A percentile compares a stretch with the other conserved stretches of the same genome.
These are phyloP conservation scores for Antechinus flavipes DNA, from an alignment of 2,113 vertebrate species.

Conservation along the genomic window DNA sequence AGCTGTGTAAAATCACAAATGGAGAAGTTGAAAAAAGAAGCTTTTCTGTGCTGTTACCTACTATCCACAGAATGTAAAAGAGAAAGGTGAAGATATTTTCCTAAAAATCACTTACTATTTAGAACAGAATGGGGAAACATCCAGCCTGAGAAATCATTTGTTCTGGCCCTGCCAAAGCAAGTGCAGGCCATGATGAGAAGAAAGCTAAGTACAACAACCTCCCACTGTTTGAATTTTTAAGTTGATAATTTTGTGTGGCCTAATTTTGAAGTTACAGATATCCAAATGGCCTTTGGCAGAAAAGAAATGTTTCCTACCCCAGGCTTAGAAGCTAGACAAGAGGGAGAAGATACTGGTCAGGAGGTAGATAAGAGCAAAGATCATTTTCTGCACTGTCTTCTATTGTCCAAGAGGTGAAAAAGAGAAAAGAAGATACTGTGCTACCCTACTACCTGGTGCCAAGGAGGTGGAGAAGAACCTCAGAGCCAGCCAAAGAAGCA, in stretches of 20 bases:
- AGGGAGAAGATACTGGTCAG: not conserved
- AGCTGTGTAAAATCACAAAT: not conserved
- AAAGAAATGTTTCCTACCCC: too few species aligned
- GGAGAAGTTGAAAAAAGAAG: not conserved
- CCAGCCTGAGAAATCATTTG: too few species aligned
- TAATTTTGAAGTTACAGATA: too few species aligned
- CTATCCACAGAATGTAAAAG: not conserved
- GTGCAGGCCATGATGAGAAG: too few species aligned
- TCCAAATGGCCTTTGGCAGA: too few species aligned
- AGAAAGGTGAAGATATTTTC: not conserved
- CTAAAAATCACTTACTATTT: not conserved
- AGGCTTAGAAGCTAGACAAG: not conserved
- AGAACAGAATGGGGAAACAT: not conserved
- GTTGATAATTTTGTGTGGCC: too few species aligned
- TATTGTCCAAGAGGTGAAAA: not conserved
- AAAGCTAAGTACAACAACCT: too few species aligned
- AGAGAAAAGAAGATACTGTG: not conserved
- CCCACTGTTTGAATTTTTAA: too few species aligned
- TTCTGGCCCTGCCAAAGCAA: too few species aligned
- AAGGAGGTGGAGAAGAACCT: not conserved
- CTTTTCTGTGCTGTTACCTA: not conserved
- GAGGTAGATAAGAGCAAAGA: not conserved
- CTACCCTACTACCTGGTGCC: not conserved
- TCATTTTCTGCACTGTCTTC: too few species aligned
- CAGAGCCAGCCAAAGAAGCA: not conserved